Evolutionary conservation across 2,888 invertebrate species (phyloP).

Genomic region (Poecilobothrus nobilitatus): DNA sequence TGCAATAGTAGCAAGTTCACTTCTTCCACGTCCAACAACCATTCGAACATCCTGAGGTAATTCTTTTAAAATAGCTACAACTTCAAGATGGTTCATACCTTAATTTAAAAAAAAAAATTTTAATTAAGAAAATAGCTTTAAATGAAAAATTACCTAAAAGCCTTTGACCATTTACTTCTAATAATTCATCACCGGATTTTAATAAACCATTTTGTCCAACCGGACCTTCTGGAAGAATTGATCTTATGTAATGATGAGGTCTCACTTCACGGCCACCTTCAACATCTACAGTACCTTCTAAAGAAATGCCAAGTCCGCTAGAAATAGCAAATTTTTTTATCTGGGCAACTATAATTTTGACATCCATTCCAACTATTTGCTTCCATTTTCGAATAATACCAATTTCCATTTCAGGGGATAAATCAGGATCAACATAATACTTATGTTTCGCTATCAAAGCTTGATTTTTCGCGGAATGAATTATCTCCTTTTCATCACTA

Average conservation of each 20-base stretch:
- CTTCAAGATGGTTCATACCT: conserved; percentile 82
- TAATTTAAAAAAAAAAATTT: neutral
- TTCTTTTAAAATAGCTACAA: conserved; percentile 87
- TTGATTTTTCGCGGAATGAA: conserved; percentile 32
- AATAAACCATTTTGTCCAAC: conserved; percentile 86
- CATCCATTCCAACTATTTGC: conserved; percentile 67
- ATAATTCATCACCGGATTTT: conserved; percentile 88
- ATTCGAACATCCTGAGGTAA: conserved; percentile 82
- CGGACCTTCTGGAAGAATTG: conserved; percentile 94
- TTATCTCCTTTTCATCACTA: conserved; percentile 14
- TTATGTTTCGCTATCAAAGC: conserved; percentile 34
- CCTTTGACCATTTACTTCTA: conserved; percentile 86
- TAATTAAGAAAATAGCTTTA: neutral
- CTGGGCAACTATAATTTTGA: conserved; percentile 72
- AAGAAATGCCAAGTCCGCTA: conserved; percentile 91
- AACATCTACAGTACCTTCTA: conserved; percentile 98
- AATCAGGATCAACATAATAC: conserved; percentile 41
- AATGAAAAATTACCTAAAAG: conserved; percentile 52
- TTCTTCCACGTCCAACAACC: conserved; percentile 68
- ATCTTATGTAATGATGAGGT: conserved; percentile 97
- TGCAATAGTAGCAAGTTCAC: conserved; percentile 4
- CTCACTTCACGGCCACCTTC: conserved; percentile 93
- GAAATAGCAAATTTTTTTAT: conserved; percentile 75
- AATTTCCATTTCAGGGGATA: conserved; percentile 66
- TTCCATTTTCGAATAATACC: conserved; percentile 76